Evolutionary conservation across 2,797 vertebrate species (phyloP).

Genomic region (Poeciliopsis infans): DNA sequence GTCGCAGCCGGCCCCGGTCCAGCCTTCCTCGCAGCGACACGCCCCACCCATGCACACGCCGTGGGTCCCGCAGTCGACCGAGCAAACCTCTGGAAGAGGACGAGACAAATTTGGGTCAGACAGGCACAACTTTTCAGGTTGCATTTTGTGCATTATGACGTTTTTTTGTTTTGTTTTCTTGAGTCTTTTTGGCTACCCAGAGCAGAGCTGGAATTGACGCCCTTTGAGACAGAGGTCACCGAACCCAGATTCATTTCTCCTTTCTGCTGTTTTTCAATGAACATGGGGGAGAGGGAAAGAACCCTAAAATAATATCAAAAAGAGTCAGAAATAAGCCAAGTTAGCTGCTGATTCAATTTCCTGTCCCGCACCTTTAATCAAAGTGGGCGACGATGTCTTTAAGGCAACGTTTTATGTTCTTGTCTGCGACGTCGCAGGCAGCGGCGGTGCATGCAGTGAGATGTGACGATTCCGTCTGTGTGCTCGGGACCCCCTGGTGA

Average conservation of each 20-base stretch:
- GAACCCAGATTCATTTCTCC: background rate
- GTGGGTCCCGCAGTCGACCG: constrained; percentile 97
- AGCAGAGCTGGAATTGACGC: background rate
- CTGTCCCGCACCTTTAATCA: constrained; percentile 45
- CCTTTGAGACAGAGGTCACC: background rate
- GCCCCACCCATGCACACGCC: constrained; percentile 96
- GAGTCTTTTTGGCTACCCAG: background rate
- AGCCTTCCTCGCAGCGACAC: constrained; percentile 98
- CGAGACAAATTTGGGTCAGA: constrained; percentile 4
- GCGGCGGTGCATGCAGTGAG: constrained; percentile 52
- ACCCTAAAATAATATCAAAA: constrained; percentile 13
- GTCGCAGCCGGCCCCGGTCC: constrained; percentile 95
- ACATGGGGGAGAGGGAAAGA: background rate
- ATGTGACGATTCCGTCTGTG: constrained; percentile 59
- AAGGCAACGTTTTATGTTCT: constrained; percentile 43
- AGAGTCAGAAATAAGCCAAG: constrained; percentile 3
- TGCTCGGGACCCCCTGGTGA: constrained; percentile 48
- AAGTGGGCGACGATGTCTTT: constrained; percentile 40
- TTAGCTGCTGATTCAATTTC: constrained; percentile 38
- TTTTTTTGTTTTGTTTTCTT: background rate
- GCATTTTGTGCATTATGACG: background rate
- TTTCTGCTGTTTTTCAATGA: constrained; percentile 11
- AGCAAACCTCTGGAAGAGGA: constrained; percentile 91
- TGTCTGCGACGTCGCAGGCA: constrained; percentile 48
- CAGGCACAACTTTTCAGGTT: background rate